Conservation (phyloP, 35 echinoderm and acorn worm genomes). For the Apostichopus parvimensis region DNA sequence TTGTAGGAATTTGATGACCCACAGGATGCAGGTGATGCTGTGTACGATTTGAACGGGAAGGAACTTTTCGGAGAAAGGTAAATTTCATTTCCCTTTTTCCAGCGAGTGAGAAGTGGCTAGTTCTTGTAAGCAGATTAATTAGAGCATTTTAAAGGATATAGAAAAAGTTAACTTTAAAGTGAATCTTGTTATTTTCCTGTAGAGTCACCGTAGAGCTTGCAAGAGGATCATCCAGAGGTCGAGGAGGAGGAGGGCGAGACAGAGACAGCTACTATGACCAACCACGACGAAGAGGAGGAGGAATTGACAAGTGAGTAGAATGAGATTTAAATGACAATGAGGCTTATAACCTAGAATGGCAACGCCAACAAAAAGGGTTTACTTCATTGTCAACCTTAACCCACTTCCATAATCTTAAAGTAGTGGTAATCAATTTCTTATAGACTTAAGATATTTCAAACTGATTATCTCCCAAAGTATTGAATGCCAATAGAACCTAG, state of each 20-base stretch:
- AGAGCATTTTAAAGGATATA: too few relatives aligned
- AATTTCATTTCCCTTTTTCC: background rate
- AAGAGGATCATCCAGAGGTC: conserved; percentile 65
- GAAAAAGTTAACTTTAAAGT: too few relatives aligned
- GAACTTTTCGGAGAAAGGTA: conserved; percentile 66
- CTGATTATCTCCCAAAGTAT: too few relatives aligned
- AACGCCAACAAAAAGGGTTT: too few relatives aligned
- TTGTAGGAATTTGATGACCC: conserved; percentile 69
- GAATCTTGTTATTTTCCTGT: background rate
- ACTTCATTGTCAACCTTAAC: too few relatives aligned
- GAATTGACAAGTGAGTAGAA: conserved; percentile 87
- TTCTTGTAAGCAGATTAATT: too few relatives aligned
- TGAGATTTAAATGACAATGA: background rate
- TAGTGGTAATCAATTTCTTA: too few relatives aligned
- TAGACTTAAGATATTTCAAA: too few relatives aligned
- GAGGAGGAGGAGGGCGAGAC: conserved; percentile 28
- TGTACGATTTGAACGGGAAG: conserved; percentile 69
- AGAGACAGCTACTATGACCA: background rate
- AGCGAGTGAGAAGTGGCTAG: too few relatives aligned
- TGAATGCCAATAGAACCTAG: too few relatives aligned
- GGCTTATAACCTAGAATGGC: too few relatives aligned
- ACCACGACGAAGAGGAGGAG: conserved; percentile 57
- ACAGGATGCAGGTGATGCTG: conserved; percentile 72
- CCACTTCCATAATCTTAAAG: too few relatives aligned
- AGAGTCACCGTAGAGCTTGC: conserved; percentile 97